A percentile compares a stretch with the other conserved stretches of the same genome.
phyloP scores from a whole-genome alignment of 2,113 vertebrate genomes.

The Irena cyanogastra region DNA sequence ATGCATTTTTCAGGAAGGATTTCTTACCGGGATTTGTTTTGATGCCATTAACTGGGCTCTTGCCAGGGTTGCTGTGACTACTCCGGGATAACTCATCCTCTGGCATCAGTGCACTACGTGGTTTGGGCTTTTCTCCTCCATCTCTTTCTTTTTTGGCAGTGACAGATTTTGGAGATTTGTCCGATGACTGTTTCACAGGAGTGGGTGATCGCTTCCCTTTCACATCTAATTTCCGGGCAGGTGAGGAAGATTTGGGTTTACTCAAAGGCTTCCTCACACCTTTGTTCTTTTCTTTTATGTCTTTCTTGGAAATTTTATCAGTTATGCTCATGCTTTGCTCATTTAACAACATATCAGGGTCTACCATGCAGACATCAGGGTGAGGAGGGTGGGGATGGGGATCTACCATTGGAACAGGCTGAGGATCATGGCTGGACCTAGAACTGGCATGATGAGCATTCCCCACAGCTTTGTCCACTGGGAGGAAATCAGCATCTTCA shows the following conservation, averaged over 20 bases:
- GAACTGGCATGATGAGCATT: slow-evolving; percentile 73
- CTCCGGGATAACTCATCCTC: slow-evolving; percentile 83
- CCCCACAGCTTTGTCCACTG: slow-evolving; percentile 86
- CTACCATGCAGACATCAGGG: slow-evolving; percentile 96
- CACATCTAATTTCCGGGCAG: slow-evolving; percentile 80
- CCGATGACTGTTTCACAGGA: slow-evolving; percentile 79
- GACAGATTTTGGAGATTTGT: slow-evolving; percentile 75
- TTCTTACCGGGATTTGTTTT: slow-evolving; percentile 83
- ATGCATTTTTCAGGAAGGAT: not conserved
- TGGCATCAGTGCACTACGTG: slow-evolving; percentile 69
- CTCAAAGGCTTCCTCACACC: slow-evolving; percentile 77
- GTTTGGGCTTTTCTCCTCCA: slow-evolving; percentile 75
- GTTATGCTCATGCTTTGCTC: slow-evolving; percentile 75
- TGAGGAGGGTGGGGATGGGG: slow-evolving; percentile 84
- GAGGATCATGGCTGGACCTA: slow-evolving; percentile 83
- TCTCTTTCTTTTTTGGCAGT: slow-evolving; percentile 79
- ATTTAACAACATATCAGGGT: slow-evolving; percentile 84
- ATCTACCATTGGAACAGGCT: slow-evolving; percentile 83
- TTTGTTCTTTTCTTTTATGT: slow-evolving; percentile 85
- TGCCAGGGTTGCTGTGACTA: slow-evolving; percentile 79
- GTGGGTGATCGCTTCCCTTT: slow-evolving; percentile 86
- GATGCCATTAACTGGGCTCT: slow-evolving; percentile 79
- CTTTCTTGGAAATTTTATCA: slow-evolving; percentile 88
- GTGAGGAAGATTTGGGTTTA: slow-evolving; percentile 87
- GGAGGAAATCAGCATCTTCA: slow-evolving; percentile 90